Evolutionary conservation across 2,113 vertebrate species (phyloP).

Genomic region (Neogobius melanostomus): DNA sequence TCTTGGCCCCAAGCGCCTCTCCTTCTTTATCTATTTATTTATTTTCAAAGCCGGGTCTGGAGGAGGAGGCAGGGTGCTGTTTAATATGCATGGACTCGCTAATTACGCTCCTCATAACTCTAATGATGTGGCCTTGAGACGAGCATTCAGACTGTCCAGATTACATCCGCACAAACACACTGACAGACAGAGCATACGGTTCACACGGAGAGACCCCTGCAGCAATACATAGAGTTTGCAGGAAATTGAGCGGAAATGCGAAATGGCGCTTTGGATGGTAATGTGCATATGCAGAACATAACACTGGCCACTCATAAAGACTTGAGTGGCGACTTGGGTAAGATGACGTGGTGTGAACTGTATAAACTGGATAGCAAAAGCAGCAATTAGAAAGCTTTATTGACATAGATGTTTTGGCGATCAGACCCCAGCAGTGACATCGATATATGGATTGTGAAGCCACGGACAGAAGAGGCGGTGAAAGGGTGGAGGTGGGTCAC

Average conservation of each 20-base stretch:
- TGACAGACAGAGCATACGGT: background rate
- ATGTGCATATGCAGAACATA: conserved; percentile 8
- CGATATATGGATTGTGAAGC: too few species aligned
- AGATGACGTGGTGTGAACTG: too few species aligned
- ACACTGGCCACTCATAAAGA: background rate
- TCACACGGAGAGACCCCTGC: conserved; percentile 5
- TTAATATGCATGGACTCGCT: conserved; percentile 76
- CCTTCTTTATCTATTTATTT: conserved; percentile 18
- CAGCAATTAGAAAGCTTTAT: too few species aligned
- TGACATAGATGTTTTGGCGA: too few species aligned
- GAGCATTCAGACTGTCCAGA: conserved; percentile 37
- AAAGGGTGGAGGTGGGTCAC: too few species aligned
- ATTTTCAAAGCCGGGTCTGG: conserved; percentile 55
- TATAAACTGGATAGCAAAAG: too few species aligned
- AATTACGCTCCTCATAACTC: conserved; percentile 73
- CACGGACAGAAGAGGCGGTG: too few species aligned
- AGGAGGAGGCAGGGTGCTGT: conserved; percentile 55
- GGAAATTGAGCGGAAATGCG: conserved; percentile 14
- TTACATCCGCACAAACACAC: conserved; percentile 16
- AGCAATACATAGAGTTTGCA: background rate
- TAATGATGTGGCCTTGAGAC: conserved; percentile 74
- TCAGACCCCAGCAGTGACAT: too few species aligned
- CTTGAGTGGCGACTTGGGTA: too few species aligned
- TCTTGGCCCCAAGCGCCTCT: conserved; percentile 53
- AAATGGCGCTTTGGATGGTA: conserved; percentile 21